Evolutionary conservation across 2,113 vertebrate species (phyloP).

Genomic region (Prionailurus bengalensis): DNA sequence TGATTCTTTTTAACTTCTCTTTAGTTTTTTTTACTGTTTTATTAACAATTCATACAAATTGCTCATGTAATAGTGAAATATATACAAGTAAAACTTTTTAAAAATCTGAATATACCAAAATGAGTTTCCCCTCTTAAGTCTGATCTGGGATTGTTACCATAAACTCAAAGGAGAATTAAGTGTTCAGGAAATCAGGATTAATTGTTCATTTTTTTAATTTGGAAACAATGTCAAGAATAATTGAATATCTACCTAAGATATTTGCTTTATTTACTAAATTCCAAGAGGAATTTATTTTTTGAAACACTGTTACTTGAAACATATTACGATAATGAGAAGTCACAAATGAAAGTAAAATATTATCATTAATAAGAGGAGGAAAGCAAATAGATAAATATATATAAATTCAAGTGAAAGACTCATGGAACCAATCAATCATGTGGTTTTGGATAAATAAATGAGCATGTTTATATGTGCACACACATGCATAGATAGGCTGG

Average conservation of each 20-base stretch:
- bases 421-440: background rate
- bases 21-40: background rate
- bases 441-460: background rate
- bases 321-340: background rate
- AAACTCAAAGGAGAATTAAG: background rate
- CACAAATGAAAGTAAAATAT: background rate
- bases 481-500: background rate
- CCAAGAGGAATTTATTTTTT: background rate
- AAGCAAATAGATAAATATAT: background rate
- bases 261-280: conserved; percentile 10
- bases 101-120: background rate
- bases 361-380: background rate
- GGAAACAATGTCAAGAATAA: background rate
- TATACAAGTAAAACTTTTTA: background rate
- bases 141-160: background rate
- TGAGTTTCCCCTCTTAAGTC: background rate
- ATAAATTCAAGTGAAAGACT: background rate
- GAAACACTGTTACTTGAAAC: background rate
- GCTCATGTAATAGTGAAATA: background rate
- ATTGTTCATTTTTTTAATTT: background rate
- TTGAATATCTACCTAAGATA: background rate
- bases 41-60: background rate
- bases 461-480: background rate
- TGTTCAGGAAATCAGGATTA: background rate
- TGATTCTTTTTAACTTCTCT: background rate